Conservation (phyloP, 2,888 invertebrate species). For the Nesidiocoris tenuis region DNA sequence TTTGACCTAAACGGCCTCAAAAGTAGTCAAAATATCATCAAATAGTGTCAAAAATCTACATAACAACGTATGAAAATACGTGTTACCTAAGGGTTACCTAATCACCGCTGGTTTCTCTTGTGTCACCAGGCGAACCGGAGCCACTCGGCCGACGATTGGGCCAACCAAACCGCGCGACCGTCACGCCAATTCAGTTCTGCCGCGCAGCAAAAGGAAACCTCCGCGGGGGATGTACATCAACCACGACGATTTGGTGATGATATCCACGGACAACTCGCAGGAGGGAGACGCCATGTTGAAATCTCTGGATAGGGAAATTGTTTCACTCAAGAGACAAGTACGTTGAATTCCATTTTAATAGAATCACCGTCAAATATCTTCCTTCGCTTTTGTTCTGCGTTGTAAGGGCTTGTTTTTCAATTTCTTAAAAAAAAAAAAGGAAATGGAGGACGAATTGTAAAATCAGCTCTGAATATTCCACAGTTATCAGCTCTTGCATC, state of each 20-base stretch:
- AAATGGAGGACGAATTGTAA: neutral
- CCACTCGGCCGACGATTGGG: conserved; percentile 76
- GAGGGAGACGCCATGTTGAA: conserved; percentile 81
- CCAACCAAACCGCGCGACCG: conserved; percentile 58
- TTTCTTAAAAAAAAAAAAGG: neutral
- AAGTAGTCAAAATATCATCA: no score
- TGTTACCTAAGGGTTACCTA: no score
- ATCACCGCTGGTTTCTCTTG: no score
- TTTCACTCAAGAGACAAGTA: conserved; percentile 94
- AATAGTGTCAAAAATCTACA: no score
- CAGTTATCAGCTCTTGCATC: neutral
- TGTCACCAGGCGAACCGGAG: conserved; percentile 83
- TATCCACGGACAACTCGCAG: conserved; percentile 73
- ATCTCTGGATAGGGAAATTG: conserved; percentile 90
- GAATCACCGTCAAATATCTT: neutral
- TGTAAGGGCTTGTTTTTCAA: no score
- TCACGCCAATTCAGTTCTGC: conserved; percentile 53
- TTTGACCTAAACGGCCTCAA: no score
- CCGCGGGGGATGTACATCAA: conserved; percentile 97
- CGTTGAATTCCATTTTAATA: conserved; percentile 55
- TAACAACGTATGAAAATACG: no score
- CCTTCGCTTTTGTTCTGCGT: neutral
- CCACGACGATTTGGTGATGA: conserved; percentile 91
- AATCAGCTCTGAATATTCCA: neutral
- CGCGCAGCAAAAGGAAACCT: conserved; percentile 70